Base-by-base conservation (phyloP, 2,797 vertebrate species). In the Astyanax mexicanus region DNA sequence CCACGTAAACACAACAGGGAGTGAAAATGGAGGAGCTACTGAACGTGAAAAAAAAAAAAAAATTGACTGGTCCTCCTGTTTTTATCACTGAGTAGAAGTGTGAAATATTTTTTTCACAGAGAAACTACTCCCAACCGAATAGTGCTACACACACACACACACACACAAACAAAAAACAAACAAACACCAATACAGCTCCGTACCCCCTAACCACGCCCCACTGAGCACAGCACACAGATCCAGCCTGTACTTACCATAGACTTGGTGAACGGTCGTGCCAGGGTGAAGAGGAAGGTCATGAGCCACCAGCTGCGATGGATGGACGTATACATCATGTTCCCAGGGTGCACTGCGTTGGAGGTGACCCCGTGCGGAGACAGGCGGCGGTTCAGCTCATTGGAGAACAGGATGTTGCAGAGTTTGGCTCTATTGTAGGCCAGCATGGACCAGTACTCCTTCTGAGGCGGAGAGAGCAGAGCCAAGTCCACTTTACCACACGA, bases 361-460 rank as follows among this genome's bases (percentile, higher is more conserved):
- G 93, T 96, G 86, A 99, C 92, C 6, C 97, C 96, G 0, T 92
- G 85, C 0, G 95, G 92, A 0, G 95, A 95, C 17, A 98, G 94
- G 62, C 95, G 98, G 0, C 94, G 94, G 83, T 99, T 92, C 40
- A 99, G 94, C 92, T 98, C 96, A 0, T 85, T 95, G 89, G 96
- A 98, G 91, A 99, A 96, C 11, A 99, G 94, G 78, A 99, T 80
- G 77, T 97, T 99, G 87, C 98, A 99, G 67, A 99, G 95, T 68
- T 99, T 99, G 89, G 97, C 96, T n/a, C 96, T 94, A 78, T 99
- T 99, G 88, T 99, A 99, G 29, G 97, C 97, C 90, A 99, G 67
- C 94, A 98, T 96, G 78, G 98, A 96, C 98, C 98, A 99, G 69
- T 97, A 99, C 3, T 96, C 92, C 58, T 93, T 95, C 87, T 94